A percentile compares a stretch with the other conserved stretches of the same genome.
Evolutionary conservation across 1,140 invertebrate genomes (phyloP).

Genomic region (Cephus cinctus): DNA sequence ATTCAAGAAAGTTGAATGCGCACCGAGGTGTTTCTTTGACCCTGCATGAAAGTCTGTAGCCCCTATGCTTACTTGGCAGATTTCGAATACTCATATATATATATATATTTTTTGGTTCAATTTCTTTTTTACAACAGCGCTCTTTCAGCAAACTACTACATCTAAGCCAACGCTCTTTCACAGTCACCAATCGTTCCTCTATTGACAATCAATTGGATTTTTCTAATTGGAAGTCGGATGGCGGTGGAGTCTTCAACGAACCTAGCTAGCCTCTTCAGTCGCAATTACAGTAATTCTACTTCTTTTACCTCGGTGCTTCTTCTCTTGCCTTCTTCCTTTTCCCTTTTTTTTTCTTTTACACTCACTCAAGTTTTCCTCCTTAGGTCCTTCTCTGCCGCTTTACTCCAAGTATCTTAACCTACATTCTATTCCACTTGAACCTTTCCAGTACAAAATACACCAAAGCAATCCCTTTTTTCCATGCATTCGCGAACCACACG

Average conservation of each 20-base stretch:
- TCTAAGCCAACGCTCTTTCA: too few relatives aligned
- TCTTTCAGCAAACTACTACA: too few relatives aligned
- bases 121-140: too few relatives aligned
- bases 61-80: too few relatives aligned
- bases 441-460: too few relatives aligned
- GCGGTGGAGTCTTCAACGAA: conserved; percentile 2
- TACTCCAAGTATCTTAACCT: not conserved
- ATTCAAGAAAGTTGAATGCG: too few relatives aligned
- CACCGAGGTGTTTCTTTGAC: too few relatives aligned
- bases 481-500: too few relatives aligned
- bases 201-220: conserved; percentile 22
- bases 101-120: too few relatives aligned
- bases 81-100: too few relatives aligned
- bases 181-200: conserved; percentile 17
- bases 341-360: conserved; percentile 15
- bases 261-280: conserved; percentile 11
- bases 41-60: too few relatives aligned
- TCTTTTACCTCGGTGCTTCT: conserved; percentile 1
- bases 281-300: conserved; percentile 11
- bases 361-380: too few relatives aligned
- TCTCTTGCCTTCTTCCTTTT: not conserved
- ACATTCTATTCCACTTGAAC: not conserved
- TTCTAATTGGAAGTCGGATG: conserved; percentile 17
- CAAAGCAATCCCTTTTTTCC: not conserved
- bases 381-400: not conserved